These are phyloP conservation scores for Platynereis dumerilii DNA, from an alignment of 2,888 invertebrate genomes.

Conservation along the genomic window DNA sequence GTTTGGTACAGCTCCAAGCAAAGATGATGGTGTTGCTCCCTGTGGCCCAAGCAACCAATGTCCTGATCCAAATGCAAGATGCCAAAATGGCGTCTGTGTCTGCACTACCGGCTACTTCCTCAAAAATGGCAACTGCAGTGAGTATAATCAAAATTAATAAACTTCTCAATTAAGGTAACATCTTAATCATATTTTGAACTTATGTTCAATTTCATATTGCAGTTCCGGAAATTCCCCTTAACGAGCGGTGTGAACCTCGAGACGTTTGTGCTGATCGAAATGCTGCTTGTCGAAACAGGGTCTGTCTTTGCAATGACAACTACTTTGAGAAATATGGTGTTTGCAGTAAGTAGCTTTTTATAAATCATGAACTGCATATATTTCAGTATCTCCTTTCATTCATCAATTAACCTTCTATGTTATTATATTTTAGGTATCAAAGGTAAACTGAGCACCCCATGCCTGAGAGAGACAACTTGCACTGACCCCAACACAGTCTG, in stretches of 20 bases:
- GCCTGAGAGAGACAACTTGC: constrained; percentile 29
- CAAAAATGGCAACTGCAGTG: constrained; percentile 34
- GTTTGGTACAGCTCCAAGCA: constrained; percentile 18
- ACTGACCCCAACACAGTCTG: constrained; percentile 35
- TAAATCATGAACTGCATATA: too few relatives aligned
- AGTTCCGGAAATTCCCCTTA: constrained; percentile 30
- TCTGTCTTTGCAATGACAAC: constrained; percentile 32
- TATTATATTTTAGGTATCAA: constrained; percentile 30
- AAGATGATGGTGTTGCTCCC: constrained; percentile 11
- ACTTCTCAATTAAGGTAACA: too few relatives aligned
- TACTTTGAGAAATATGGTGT: constrained; percentile 33
- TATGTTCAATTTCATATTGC: too few relatives aligned
- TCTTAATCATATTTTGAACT: neutral
- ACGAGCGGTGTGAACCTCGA: constrained; percentile 31
- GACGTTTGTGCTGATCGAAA: constrained; percentile 35
- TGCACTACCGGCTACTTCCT: constrained; percentile 34
- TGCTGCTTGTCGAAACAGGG: constrained; percentile 29
- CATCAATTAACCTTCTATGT: too few relatives aligned
- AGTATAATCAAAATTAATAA: constrained; percentile 11
- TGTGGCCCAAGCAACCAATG: constrained; percentile 29
- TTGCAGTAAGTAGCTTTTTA: constrained; percentile 35
- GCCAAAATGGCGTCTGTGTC: constrained; percentile 29
- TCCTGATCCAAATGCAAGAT: constrained; percentile 35
- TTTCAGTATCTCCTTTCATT: too few relatives aligned
- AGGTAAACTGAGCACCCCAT: constrained; percentile 31